Evolutionary conservation across 2,113 vertebrate genomes (phyloP).

Genomic region (Vulpes ferrilata): DNA sequence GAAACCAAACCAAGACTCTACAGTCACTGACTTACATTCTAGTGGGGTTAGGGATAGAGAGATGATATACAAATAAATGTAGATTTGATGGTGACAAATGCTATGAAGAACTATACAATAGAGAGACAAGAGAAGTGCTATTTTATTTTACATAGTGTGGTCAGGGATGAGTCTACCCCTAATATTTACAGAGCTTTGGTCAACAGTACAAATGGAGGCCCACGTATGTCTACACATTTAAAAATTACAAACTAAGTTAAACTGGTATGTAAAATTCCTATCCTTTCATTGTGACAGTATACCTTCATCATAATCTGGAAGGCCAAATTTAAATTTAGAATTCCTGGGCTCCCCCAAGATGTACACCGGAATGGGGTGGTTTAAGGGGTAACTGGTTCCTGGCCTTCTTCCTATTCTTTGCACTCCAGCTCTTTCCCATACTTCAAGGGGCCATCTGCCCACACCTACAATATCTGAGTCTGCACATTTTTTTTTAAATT

Average conservation of each 20-base stretch:
- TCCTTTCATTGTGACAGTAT: neutral
- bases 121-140: neutral
- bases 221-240: neutral
- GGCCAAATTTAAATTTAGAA: conserved; percentile 8
- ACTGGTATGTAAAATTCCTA: neutral
- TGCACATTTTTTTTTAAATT: no score
- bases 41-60: neutral
- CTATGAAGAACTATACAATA: neutral
- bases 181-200: neutral
- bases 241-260: conserved; percentile 38
- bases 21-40: neutral
- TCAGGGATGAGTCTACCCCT: neutral
- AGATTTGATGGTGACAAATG: neutral
- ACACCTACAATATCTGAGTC: neutral
- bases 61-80: neutral
- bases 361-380: neutral
- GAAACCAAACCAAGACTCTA: neutral
- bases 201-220: neutral
- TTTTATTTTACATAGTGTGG: neutral
- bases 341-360: neutral
- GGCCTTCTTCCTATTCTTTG: neutral
- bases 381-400: neutral
- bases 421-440: neutral
- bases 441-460: neutral
- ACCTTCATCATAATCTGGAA: conserved; percentile 35